Percentiles rank a stretch among this genome's conserved stretches.
phyloP scores from a whole-genome alignment of 2,797 vertebrate species.

The Apodemus agrarius region DNA sequence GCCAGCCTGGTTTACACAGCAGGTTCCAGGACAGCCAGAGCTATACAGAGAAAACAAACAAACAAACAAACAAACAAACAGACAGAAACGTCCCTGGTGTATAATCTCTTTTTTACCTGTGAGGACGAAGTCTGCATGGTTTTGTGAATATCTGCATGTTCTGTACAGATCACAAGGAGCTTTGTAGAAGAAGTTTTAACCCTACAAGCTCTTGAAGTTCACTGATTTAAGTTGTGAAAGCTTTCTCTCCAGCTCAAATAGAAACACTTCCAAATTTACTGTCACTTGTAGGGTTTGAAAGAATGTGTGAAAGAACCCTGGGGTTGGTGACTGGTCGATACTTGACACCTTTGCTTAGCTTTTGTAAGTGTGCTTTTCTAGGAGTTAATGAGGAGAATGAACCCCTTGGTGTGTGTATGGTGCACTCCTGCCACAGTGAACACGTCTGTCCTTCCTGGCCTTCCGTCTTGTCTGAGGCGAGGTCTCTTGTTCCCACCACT shows the following conservation, averaged over 20 bases:
- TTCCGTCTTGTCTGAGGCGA: background rate
- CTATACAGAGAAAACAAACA: background rate
- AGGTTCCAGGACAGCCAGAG: background rate
- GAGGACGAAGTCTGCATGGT: background rate
- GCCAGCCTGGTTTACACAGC: background rate
- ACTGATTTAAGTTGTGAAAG: background rate
- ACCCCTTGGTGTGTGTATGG: background rate
- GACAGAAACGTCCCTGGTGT: background rate
- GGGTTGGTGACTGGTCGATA: fast-evolving
- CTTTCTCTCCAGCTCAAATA: constrained; percentile 5
- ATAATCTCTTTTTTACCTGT: background rate
- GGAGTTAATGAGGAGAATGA: constrained; percentile 44
- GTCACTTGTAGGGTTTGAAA: background rate
- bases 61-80: background rate
- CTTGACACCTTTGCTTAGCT: background rate
- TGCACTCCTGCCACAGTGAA: background rate
- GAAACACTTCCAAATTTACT: constrained; percentile 19
- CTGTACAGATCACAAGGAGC: background rate
- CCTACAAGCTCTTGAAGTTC: too few species aligned
- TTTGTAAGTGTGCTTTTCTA: constrained; percentile 7
- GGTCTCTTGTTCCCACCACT: background rate
- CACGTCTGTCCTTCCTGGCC: background rate
- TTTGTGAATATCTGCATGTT: background rate
- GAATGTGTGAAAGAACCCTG: background rate
- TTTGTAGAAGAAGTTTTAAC: background rate